Evolutionary conservation across 2,797 vertebrate species (phyloP).

Genomic region (Hoplostethus mediterraneus): DNA sequence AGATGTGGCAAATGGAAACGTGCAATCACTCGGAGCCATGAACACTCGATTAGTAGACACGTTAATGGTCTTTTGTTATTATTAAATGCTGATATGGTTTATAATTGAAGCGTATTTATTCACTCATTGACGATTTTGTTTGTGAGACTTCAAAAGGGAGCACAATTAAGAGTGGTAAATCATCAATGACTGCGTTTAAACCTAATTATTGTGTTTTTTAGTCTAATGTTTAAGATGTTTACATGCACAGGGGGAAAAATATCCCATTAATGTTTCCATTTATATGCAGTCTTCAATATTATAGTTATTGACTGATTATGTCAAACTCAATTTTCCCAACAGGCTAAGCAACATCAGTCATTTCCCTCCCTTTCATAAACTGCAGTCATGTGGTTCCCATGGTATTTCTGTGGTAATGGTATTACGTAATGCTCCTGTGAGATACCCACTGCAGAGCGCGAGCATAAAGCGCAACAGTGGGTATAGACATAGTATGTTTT

Average conservation of each 20-base stretch:
- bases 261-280: constrained; percentile 60
- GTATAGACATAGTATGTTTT: too few relatives aligned
- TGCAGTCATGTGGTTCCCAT: constrained; percentile 28
- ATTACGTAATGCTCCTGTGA: constrained; percentile 16
- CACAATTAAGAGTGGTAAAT: constrained; percentile 46
- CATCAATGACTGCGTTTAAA: constrained; percentile 22
- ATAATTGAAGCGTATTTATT: constrained; percentile 8
- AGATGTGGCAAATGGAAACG: constrained; percentile 50
- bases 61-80: constrained; percentile 31
- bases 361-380: constrained; percentile 51
- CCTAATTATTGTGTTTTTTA: constrained; percentile 26
- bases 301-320: constrained; percentile 65
- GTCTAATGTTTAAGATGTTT: neutral
- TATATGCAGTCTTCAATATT: constrained; percentile 61
- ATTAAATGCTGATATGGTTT: constrained; percentile 28
- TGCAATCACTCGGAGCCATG: constrained; percentile 38
- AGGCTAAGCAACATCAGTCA: constrained; percentile 53
- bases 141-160: constrained; percentile 25
- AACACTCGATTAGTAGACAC: neutral
- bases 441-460: constrained; percentile 17
- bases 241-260: constrained; percentile 8
- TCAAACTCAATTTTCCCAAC: constrained; percentile 58
- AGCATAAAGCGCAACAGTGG: neutral
- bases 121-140: constrained; percentile 11
- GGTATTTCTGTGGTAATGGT: constrained; percentile 33